Evolutionary conservation across 1,140 invertebrate genomes (phyloP).

Genomic region (Bradynema listronoti): DNA sequence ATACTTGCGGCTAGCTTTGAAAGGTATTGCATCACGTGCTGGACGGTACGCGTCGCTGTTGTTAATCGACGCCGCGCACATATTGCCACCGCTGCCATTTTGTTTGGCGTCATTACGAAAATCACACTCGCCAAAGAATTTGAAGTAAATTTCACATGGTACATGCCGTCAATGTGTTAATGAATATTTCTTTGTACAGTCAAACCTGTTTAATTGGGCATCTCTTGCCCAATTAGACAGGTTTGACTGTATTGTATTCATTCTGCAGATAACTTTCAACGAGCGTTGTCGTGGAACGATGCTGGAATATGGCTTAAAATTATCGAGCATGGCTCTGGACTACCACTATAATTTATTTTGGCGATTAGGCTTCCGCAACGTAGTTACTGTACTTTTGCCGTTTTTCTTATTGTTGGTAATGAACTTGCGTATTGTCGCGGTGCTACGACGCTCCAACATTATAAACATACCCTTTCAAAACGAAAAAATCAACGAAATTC

Average conservation of each 20-base stretch:
- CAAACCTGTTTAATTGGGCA: too few species aligned
- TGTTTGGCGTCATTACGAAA: slow-evolving; percentile 46
- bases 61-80: slow-evolving; percentile 35
- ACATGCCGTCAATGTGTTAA: background rate
- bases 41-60: slow-evolving; percentile 17
- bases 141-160: slow-evolving; percentile 21
- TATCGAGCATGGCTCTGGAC: slow-evolving; percentile 31
- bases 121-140: slow-evolving; percentile 40
- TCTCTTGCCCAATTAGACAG: too few species aligned
- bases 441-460: slow-evolving; percentile 10
- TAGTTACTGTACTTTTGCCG: slow-evolving; percentile 45
- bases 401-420: slow-evolving; percentile 45
- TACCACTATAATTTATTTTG: slow-evolving; percentile 42
- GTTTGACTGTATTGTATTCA: too few species aligned
- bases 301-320: slow-evolving; percentile 37
- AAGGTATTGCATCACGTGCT: slow-evolving; percentile 41
- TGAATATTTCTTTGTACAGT: too few species aligned
- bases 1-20: slow-evolving; percentile 51
- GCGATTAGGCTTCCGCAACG: slow-evolving; percentile 31
- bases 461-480: background rate
- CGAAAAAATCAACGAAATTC: slow-evolving; percentile 36
- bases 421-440: slow-evolving; percentile 43
- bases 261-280: slow-evolving; percentile 28
- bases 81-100: slow-evolving; percentile 39
- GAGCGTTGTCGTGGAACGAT: slow-evolving; percentile 40